Conservation (phyloP, 2,113 vertebrate genomes). For the Jacana jacana region DNA sequence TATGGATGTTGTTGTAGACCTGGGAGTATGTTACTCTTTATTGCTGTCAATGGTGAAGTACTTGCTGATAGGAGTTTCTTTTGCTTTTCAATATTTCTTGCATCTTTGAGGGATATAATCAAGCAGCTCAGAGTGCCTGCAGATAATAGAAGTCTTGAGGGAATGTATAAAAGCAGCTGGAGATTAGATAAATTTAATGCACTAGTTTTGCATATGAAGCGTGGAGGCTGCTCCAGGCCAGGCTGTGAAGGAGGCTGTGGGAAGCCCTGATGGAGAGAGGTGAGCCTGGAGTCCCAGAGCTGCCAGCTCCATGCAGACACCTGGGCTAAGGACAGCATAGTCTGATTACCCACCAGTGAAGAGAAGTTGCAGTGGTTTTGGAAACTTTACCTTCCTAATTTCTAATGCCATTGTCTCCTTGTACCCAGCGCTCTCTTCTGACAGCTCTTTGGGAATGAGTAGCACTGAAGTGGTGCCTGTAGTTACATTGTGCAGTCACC, state of each 20-base stretch:
- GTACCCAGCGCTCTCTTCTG: neutral
- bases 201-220: neutral
- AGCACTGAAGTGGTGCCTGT: neutral
- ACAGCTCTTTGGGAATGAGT: accelerated
- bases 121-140: neutral
- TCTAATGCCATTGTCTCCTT: neutral
- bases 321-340: neutral
- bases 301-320: neutral
- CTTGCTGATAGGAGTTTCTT: neutral
- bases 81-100: neutral
- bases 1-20: neutral
- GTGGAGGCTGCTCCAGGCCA: neutral
- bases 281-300: neutral
- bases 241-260: neutral
- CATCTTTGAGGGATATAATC: neutral
- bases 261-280: neutral
- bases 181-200: neutral
- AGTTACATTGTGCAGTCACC: neutral
- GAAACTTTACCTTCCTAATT: neutral
- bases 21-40: neutral
- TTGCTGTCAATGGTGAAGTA: neutral
- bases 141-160: neutral
- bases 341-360: neutral
- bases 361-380: neutral
- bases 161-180: neutral